phyloP scores from a whole-genome alignment of 2,113 vertebrate genomes.

The Desmodus rotundus region DNA sequence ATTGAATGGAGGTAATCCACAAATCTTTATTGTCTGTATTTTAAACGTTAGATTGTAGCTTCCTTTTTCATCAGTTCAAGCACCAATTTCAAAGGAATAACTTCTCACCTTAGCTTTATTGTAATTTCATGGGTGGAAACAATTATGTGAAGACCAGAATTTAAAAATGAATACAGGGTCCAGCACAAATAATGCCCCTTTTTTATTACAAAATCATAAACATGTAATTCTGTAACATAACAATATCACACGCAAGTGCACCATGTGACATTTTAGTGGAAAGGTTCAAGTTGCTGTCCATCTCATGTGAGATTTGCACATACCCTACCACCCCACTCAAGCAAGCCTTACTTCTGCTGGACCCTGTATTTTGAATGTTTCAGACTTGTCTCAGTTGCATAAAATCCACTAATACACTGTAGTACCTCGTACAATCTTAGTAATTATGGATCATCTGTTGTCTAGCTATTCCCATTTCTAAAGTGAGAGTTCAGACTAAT shows the following conservation, averaged over 20 bases:
- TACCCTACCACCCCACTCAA: too few relatives aligned
- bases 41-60: conserved; percentile 28
- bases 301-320: too few relatives aligned
- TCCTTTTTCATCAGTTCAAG: neutral
- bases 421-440: conserved; percentile 5
- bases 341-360: too few relatives aligned
- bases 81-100: conserved; percentile 9
- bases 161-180: neutral
- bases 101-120: neutral
- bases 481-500: neutral
- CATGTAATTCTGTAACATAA: too few relatives aligned
- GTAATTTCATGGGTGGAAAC: neutral
- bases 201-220: too few relatives aligned
- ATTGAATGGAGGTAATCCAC: conserved; percentile 96
- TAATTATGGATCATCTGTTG: neutral
- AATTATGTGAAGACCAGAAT: neutral
- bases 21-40: conserved; percentile 26
- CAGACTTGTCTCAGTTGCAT: neutral
- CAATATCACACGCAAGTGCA: too few relatives aligned
- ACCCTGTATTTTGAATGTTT: conserved; percentile 13
- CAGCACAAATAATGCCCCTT: too few relatives aligned
- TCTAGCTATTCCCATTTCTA: neutral
- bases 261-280: too few relatives aligned
- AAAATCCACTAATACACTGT: neutral
- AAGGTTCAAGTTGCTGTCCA: too few relatives aligned